Evolutionary conservation across 1,140 invertebrate genomes (phyloP), one percentile per base, ranked within the genome.

Genomic region (Aphelinus certus): DNA sequence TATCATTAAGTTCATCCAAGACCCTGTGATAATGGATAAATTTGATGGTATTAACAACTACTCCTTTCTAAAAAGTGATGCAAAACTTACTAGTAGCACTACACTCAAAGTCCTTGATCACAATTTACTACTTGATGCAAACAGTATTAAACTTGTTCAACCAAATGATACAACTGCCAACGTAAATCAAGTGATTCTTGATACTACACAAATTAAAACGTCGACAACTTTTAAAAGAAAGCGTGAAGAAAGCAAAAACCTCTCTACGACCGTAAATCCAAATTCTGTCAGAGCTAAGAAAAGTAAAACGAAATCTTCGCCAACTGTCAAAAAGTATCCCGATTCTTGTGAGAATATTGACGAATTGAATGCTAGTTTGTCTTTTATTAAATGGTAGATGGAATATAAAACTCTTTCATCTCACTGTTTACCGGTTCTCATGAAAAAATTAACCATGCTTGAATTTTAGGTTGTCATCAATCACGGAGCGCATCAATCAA

Each of bases 401-500:
- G 90, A 26, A n/a, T 47, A 4, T 42, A 48, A 58, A 26, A 6
- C 7, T 60, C 9, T 6, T 7, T 43, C 2, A 6, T 60, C 5
- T 43, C 3, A 1, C 7, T 7, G 3, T 60, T 60, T 66, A 55
- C 26, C 9, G 51, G 1, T 53, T 6, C 10, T 55, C 53, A 43
- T 46, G 3, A 26, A 53, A n/a, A n/a, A 0, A 43, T 47, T 53
- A 47, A 4, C 10, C n/a, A 2, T 48, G 1, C 48, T 42, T 47
- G 2, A 3, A 46, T 68, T 63, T 6, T 51, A 74, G 72, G 72
- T 45, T 74, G 47, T 69, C 90, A 1, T 93, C 91, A 73, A 92
- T 94, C 45, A 94, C 93, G 10, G 94, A 95, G 83, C 87, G 92
- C 69, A 93, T 95, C 67, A 95, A 95, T 85, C 91, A 93, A 82